These are phyloP conservation scores for Anabacerthia variegaticeps DNA, from an alignment of 2,797 vertebrate species.

Conservation along the genomic window DNA sequence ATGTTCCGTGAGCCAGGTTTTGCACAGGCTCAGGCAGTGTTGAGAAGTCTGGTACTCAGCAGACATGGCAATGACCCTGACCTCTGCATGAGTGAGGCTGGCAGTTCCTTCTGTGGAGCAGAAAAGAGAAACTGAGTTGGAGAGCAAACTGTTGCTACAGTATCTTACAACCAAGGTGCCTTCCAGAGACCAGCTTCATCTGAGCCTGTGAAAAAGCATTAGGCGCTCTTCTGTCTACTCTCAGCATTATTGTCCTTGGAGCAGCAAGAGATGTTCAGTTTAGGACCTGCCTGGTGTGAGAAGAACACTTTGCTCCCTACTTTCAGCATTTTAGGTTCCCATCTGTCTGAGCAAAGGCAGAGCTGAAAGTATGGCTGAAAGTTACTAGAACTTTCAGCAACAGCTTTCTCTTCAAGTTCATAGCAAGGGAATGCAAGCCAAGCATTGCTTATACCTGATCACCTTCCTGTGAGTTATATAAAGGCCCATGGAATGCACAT, in stretches of 20 bases:
- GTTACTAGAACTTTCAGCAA: background rate
- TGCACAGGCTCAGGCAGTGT: background rate
- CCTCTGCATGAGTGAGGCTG: accelerated
- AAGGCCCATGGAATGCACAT: background rate
- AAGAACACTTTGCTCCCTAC: background rate
- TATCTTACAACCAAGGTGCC: background rate
- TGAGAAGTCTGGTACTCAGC: background rate
- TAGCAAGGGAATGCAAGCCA: background rate
- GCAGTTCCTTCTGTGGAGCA: background rate
- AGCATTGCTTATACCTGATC: background rate
- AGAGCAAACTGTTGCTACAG: background rate
- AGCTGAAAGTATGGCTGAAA: background rate
- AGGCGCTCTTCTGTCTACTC: background rate
- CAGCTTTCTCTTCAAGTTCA: background rate
- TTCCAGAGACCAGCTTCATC: background rate
- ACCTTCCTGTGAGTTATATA: background rate
- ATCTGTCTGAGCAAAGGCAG: background rate
- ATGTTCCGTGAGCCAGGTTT: background rate
- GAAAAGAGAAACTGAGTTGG: background rate
- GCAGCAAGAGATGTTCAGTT: background rate
- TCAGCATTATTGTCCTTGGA: background rate
- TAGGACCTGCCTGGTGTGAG: background rate
- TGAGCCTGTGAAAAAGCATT: background rate
- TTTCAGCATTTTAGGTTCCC: background rate
- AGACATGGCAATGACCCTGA: background rate